Conservation (phyloP, 2,113 vertebrate genomes). For the Agapornis roseicollis region DNA sequence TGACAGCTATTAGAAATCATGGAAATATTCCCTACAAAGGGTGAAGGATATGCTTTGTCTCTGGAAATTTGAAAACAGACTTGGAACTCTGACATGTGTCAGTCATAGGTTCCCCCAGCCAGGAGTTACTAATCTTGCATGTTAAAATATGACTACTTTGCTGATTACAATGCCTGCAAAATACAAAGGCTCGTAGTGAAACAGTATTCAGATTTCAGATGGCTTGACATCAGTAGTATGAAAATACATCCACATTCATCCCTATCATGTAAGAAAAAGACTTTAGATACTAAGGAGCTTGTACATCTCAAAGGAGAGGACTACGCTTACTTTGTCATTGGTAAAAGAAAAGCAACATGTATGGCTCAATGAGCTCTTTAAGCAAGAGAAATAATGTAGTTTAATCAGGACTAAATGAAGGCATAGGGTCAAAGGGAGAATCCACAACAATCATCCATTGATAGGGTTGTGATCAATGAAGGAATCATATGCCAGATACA, state of each 20-base stretch:
- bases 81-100: neutral
- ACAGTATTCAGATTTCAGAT: neutral
- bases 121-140: neutral
- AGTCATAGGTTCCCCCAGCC: neutral
- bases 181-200: neutral
- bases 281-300: neutral
- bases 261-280: neutral
- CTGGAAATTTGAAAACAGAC: neutral
- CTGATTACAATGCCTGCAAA: neutral
- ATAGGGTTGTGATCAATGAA: neutral
- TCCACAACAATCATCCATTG: neutral
- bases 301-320: neutral
- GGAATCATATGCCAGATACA: neutral
- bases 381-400: neutral
- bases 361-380: neutral
- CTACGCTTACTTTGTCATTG: neutral
- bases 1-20: neutral
- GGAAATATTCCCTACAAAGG: neutral
- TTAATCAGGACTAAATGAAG: neutral
- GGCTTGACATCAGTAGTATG: neutral
- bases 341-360: neutral
- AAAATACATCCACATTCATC: neutral
- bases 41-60: neutral
- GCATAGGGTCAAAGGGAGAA: neutral
- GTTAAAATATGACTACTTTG: neutral